phyloP scores from a whole-genome alignment of 2,797 vertebrate species.

The Percopsis omiscomaycus region DNA sequence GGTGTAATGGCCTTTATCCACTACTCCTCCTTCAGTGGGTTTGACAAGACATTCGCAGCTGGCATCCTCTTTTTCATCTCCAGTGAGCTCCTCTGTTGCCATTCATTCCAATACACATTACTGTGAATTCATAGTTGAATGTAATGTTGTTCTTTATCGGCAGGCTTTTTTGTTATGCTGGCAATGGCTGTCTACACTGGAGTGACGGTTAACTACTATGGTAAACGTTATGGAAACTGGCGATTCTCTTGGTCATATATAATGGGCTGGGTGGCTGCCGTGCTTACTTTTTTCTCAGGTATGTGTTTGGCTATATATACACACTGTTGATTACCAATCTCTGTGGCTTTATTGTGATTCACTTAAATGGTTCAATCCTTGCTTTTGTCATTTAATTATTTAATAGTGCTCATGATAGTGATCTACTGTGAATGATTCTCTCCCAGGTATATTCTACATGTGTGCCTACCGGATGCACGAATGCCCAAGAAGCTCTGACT shows the following conservation, averaged over 20 bases:
- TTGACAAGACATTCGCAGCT: conserved; percentile 83
- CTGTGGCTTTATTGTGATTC: not conserved
- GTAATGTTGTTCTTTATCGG: not conserved
- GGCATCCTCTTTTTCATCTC: conserved; percentile 86
- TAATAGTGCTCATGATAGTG: not conserved
- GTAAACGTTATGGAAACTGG: conserved; percentile 83
- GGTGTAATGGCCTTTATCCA: conserved; percentile 84
- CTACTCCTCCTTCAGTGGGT: conserved; percentile 79
- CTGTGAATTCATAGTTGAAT: not conserved
- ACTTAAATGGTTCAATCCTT: not conserved
- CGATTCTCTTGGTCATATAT: conserved; percentile 85
- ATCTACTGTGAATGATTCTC: not conserved
- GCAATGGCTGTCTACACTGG: conserved; percentile 85
- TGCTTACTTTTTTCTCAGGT: conserved; percentile 85
- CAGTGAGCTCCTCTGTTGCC: conserved; percentile 62
- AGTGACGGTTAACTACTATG: conserved; percentile 83
- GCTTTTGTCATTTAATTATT: not conserved
- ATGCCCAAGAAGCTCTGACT: conserved; percentile 79
- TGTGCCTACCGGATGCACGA: conserved; percentile 83
- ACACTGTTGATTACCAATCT: too few species aligned
- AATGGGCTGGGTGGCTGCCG: conserved; percentile 84
- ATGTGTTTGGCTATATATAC: not conserved
- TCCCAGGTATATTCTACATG: conserved; percentile 84
- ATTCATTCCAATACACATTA: too few species aligned
- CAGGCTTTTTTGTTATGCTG: conserved; percentile 83